Evolutionary conservation across 2,888 invertebrate genomes (phyloP).

Genomic region (Platypus cylindrus): DNA sequence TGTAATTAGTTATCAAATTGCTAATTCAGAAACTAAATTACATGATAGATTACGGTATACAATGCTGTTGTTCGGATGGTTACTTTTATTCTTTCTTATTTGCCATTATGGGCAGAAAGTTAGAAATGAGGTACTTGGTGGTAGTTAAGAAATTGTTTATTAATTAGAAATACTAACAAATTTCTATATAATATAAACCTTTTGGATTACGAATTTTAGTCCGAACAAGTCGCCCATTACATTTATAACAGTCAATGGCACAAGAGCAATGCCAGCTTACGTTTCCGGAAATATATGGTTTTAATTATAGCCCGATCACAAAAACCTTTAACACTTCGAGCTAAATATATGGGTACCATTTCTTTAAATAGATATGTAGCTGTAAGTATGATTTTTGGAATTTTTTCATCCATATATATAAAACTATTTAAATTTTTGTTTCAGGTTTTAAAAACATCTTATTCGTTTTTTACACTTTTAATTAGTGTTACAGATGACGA

Average conservation of each 20-base stretch:
- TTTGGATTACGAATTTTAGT: constrained; percentile 2
- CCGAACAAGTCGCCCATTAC: constrained; percentile 1
- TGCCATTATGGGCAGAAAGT: constrained; percentile 8
- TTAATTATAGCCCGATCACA: constrained; percentile 6
- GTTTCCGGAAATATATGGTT: not conserved
- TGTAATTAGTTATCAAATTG: constrained; percentile 10
- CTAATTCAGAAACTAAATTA: constrained; percentile 3
- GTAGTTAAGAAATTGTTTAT: constrained; percentile 1
- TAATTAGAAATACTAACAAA: not conserved
- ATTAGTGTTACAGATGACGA: constrained; percentile 3
- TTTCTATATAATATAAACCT: not conserved
- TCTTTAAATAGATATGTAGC: constrained; percentile 5
- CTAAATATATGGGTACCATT: constrained; percentile 6
- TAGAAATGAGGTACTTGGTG: constrained; percentile 5
- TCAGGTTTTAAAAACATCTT: constrained; percentile 6
- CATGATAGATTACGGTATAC: constrained; percentile 9
- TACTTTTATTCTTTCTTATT: constrained; percentile 6
- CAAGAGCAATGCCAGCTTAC: not conserved
- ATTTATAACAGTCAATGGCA: constrained; percentile 6
- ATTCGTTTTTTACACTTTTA: constrained; percentile 6
- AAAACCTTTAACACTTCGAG: constrained; percentile 3
- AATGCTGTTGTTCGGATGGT: constrained; percentile 9
- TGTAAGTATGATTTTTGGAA: constrained; percentile 3
- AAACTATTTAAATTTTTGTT: not conserved
- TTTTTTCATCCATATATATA: not conserved